A percentile compares a stretch with the other conserved stretches of the same genome.
Evolutionary conservation across 2,888 invertebrate genomes (phyloP).

Genomic region (Drosophila leonis): DNA sequence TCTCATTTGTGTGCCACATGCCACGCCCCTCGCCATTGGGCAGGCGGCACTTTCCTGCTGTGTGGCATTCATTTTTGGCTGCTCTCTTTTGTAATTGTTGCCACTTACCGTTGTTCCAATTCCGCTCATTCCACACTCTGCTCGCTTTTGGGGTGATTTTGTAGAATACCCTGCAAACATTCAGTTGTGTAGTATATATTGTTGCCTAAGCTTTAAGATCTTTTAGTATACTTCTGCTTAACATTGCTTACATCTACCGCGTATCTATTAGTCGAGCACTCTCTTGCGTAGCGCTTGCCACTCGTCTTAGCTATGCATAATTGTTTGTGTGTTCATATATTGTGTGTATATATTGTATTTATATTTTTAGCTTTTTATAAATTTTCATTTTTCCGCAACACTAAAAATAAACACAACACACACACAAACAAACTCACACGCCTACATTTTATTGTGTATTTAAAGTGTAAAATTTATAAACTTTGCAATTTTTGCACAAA

Average conservation of each 20-base stretch:
- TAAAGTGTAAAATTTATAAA: slow-evolving; percentile 65
- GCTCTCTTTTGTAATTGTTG: slow-evolving; percentile 60
- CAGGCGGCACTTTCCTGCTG: slow-evolving; percentile 51
- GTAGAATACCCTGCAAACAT: slow-evolving; percentile 11
- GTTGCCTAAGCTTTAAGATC: background rate
- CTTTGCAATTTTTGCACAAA: slow-evolving; percentile 62
- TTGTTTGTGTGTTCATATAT: background rate
- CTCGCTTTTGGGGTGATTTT: background rate
- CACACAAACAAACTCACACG: slow-evolving; percentile 16
- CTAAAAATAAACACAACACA: slow-evolving; percentile 52
- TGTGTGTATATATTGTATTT: slow-evolving; percentile 15
- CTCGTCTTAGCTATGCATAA: background rate
- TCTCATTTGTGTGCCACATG: slow-evolving; percentile 21
- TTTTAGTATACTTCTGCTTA: background rate
- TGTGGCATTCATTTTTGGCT: slow-evolving; percentile 54
- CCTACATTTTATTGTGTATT: slow-evolving; percentile 34
- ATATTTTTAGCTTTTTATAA: slow-evolving; percentile 53
- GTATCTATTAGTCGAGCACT: background rate
- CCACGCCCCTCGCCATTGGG: slow-evolving; percentile 40
- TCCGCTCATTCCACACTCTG: slow-evolving; percentile 37
- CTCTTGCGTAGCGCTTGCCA: background rate
- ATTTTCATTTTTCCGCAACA: slow-evolving; percentile 58
- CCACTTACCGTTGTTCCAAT: slow-evolving; percentile 66
- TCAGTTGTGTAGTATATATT: background rate
- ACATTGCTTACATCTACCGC: background rate